phyloP scores from a whole-genome alignment of 2,113 vertebrate species.

The Isurus oxyrinchus region DNA sequence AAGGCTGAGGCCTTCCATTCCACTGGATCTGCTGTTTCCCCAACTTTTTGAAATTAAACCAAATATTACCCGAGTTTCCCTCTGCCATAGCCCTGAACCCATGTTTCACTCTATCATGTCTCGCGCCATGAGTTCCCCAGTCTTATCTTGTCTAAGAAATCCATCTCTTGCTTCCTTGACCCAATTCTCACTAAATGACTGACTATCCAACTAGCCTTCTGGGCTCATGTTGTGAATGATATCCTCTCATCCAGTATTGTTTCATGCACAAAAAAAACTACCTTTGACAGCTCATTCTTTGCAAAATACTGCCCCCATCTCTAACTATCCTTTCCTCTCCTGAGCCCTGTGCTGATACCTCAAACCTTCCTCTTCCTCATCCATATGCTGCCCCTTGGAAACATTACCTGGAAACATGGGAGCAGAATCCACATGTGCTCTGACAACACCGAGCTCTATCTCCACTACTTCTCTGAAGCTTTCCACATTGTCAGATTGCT shows the following conservation, averaged over 20 bases:
- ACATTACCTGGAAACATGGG: not conserved
- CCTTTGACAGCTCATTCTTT: not conserved
- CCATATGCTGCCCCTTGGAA: not conserved
- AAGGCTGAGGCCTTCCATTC: not conserved
- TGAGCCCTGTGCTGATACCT: not conserved
- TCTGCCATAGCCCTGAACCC: not conserved
- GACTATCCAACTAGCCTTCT: not conserved
- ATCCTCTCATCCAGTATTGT: not conserved
- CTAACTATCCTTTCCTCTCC: not conserved
- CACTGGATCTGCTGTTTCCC: not conserved
- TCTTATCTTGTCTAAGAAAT: not conserved
- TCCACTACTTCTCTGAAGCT: not conserved
- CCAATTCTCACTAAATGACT: not conserved
- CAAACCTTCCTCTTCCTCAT: not conserved
- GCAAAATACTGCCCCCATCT: not conserved
- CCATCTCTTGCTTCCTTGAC: not conserved
- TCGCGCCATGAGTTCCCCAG: not conserved
- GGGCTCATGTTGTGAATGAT: not conserved
- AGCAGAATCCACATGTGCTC: not conserved
- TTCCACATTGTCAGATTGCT: not conserved
- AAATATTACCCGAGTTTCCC: not conserved
- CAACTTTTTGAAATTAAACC: not conserved
- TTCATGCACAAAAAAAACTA: not conserved
- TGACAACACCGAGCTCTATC: no score
- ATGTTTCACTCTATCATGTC: not conserved